Percentiles rank a stretch among this genome's conserved stretches.
phyloP scores from a whole-genome alignment of 2,888 invertebrate species.

The Neoscelio sp. region DNA sequence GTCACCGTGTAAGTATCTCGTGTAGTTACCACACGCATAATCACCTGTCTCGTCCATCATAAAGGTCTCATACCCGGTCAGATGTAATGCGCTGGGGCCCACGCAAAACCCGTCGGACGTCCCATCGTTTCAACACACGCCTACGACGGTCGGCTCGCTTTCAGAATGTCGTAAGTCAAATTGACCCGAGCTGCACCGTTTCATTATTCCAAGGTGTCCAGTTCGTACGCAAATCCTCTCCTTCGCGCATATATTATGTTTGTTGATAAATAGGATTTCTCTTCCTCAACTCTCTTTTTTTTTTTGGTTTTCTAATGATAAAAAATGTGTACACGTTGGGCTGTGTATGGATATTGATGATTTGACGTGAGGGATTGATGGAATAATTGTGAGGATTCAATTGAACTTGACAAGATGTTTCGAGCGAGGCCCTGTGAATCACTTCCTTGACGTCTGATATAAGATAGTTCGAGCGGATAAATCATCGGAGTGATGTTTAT shows the following conservation, averaged over 20 bases:
- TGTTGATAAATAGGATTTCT: constrained; percentile 39
- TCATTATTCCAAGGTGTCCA: constrained; percentile 55
- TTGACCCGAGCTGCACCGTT: constrained; percentile 68
- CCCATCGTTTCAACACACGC: constrained; percentile 82
- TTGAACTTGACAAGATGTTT: neutral
- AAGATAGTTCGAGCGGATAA: too few species aligned
- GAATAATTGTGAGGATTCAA: constrained; percentile 24
- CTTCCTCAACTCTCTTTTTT: neutral
- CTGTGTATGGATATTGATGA: constrained; percentile 21
- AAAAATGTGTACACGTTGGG: constrained; percentile 4
- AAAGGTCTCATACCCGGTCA: constrained; percentile 75
- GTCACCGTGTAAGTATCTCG: constrained; percentile 67
- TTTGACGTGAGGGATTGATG: constrained; percentile 19
- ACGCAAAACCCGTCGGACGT: constrained; percentile 81
- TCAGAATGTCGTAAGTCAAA: constrained; percentile 81
- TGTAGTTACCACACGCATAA: constrained; percentile 82
- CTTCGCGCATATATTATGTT: constrained; percentile 31
- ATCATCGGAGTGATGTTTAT: too few species aligned
- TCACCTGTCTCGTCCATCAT: constrained; percentile 83
- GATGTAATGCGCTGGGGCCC: constrained; percentile 80
- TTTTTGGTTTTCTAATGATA: too few species aligned
- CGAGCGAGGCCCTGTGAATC: neutral
- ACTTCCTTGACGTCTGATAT: too few species aligned
- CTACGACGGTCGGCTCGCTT: constrained; percentile 77
- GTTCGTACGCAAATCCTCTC: constrained; percentile 26